These are phyloP conservation scores for Glaucopsyche alexis DNA, from an alignment of 2,888 invertebrate genomes.

Conservation along the genomic window DNA sequence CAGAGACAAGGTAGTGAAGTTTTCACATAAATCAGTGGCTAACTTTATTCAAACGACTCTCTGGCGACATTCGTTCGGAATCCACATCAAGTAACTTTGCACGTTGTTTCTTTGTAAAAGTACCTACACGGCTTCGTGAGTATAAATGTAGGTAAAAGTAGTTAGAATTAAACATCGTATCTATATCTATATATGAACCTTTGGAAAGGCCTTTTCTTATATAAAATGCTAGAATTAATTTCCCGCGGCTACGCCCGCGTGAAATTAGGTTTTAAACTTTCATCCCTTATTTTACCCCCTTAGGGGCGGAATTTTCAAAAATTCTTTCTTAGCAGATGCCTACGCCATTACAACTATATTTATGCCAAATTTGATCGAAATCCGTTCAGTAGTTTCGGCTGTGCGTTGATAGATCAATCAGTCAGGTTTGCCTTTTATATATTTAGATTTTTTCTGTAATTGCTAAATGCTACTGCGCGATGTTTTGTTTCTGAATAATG, in stretches of 20 bases:
- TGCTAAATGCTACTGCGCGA: background rate
- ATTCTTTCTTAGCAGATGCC: no score
- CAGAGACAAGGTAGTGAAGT: conserved; percentile 58
- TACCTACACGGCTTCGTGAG: conserved; percentile 46
- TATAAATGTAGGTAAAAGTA: conserved; percentile 7
- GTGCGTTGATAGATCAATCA: no score
- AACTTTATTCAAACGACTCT: conserved; percentile 79
- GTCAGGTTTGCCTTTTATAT: no score
- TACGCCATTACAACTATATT: no score
- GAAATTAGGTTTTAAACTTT: no score
- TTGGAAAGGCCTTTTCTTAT: background rate
- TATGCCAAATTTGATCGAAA: no score
- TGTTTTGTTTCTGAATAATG: background rate
- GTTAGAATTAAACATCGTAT: conserved; percentile 8
- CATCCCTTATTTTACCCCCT: no score
- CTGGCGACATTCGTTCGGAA: conserved; percentile 74
- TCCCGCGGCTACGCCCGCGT: no score
- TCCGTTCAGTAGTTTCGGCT: no score
- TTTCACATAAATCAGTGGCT: conserved; percentile 75
- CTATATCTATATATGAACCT: no score
- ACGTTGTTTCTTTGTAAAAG: conserved; percentile 62
- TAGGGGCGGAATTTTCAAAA: no score
- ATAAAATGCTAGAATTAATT: no score
- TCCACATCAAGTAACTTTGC: conserved; percentile 68
- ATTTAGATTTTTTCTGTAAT: background rate